phyloP scores from a whole-genome alignment of 2,797 vertebrate species.

The Vespertilio murinus region DNA sequence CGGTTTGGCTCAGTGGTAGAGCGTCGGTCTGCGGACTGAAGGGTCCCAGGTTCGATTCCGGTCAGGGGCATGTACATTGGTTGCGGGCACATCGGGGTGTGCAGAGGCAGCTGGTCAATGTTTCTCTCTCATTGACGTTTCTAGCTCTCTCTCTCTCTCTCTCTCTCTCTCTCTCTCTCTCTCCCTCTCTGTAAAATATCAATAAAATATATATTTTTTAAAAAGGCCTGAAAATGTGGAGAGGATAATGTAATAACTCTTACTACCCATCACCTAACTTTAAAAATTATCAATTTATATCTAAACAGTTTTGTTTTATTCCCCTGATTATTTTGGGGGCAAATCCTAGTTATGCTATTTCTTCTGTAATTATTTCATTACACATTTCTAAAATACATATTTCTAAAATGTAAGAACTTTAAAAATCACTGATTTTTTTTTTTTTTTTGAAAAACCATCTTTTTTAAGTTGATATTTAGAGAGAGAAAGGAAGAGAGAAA shows the following conservation, averaged over 20 bases:
- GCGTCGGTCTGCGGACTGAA: too few species aligned
- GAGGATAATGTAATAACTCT: neutral
- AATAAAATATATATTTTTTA: too few species aligned
- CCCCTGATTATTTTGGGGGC: neutral
- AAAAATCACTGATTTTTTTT: neutral
- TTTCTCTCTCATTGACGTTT: too few species aligned
- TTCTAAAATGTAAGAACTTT: neutral
- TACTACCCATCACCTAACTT: neutral
- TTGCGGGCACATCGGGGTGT: too few species aligned
- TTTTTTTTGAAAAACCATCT: too few species aligned
- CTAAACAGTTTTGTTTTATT: neutral
- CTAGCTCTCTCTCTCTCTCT: too few species aligned
- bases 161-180: too few species aligned
- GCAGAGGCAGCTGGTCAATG: too few species aligned
- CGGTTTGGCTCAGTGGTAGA: too few species aligned
- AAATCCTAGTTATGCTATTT: neutral
- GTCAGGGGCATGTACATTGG: too few species aligned
- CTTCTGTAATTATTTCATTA: neutral
- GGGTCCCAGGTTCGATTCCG: too few species aligned
- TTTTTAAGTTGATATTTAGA: neutral
- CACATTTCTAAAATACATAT: neutral
- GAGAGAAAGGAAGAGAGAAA: neutral
- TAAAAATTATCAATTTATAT: neutral
- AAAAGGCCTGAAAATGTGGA: neutral
- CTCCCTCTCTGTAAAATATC: too few species aligned